phyloP scores from a whole-genome alignment of 1,140 invertebrate genomes.

The Paracyclopina nana region DNA sequence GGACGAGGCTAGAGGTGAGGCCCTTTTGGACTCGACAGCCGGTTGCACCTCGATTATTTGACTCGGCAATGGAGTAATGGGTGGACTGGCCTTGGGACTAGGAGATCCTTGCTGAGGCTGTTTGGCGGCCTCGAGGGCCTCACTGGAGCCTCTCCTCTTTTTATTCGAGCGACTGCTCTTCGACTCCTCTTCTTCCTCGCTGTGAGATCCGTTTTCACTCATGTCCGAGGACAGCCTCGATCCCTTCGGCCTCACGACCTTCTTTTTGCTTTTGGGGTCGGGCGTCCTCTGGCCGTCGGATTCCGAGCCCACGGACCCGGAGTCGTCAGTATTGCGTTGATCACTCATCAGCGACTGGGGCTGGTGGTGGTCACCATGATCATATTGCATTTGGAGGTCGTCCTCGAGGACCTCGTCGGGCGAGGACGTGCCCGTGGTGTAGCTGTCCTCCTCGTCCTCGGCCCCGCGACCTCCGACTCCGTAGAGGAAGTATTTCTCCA shows the following conservation, averaged over 20 bases:
- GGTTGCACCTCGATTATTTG: background rate
- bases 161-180: slow-evolving; percentile 20
- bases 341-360: background rate
- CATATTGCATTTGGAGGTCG: slow-evolving; percentile 37
- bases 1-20: background rate
- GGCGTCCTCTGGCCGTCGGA: slow-evolving; percentile 66
- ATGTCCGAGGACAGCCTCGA: slow-evolving; percentile 14
- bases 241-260: slow-evolving; percentile 50
- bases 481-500: slow-evolving; percentile 80
- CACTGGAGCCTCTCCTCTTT: slow-evolving; percentile 17
- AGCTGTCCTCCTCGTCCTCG: slow-evolving; percentile 21
- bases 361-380: slow-evolving; percentile 59
- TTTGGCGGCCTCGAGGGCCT: slow-evolving; percentile 16
- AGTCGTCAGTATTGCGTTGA: slow-evolving; percentile 39
- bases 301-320: slow-evolving; percentile 57
- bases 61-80: background rate
- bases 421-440: slow-evolving; percentile 47
- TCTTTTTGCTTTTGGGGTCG: slow-evolving; percentile 49
- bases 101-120: slow-evolving; percentile 34
- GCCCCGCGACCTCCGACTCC: slow-evolving; percentile 48
- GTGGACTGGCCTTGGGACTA: slow-evolving; percentile 61
- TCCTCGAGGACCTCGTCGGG: slow-evolving; percentile 23
- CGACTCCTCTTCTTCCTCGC: slow-evolving; percentile 33
- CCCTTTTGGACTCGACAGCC: background rate
- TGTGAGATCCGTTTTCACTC: slow-evolving; percentile 10